Evolutionary conservation across 2,888 invertebrate genomes (phyloP), one percentile per base, ranked within the genome.

Genomic region (Phortica okadai): DNA sequence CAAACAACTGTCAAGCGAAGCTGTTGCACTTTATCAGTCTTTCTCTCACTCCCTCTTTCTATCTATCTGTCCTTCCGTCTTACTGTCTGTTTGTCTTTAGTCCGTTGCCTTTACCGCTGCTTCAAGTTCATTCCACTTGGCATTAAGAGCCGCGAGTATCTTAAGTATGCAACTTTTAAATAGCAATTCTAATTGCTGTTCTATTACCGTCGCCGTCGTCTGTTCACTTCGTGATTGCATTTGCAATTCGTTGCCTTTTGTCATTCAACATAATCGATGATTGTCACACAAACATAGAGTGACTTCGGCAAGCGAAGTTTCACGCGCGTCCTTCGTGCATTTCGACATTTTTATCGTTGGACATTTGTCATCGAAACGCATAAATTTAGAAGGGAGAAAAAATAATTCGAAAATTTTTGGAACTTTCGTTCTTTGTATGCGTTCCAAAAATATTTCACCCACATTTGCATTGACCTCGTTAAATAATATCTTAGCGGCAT

Each of bases 81-180:
- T 1, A 0, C 5, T 64, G 14, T 64, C 0, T 64, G n/a, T 66
- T 6, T 66, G 7, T 44, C 59, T 1, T 21, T 59, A 10, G 54
- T 54, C 3, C 54, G 11, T 33, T 70, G 70, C 70, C n/a, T 70
- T 44, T 41, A 14, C 77, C 76, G 80, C 80, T 82, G 78, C 74
- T 84, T 83, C 85, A 86, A 86, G 85, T 86, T 86, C 85, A 86
- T 86, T 86, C 87, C 85, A 83, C 85, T 87, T 87, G 85, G 84
- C 85, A 84, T 86, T 86, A 84, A 84, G 79, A 79, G 78, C 78
- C 77, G 78, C 74, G 83, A 85, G 77, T 78, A 87, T 82, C 79
- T 79, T 77, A 84, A 85, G 83, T 83, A 87, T 87, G 84, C 82
- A 78, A 82, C 83, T 75, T 75, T 70, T 41, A 75, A 75, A 83